These are phyloP conservation scores for Imbricaverruca yamaguchii DNA, from an alignment of 2,888 invertebrate genomes.

Conservation along the genomic window DNA sequence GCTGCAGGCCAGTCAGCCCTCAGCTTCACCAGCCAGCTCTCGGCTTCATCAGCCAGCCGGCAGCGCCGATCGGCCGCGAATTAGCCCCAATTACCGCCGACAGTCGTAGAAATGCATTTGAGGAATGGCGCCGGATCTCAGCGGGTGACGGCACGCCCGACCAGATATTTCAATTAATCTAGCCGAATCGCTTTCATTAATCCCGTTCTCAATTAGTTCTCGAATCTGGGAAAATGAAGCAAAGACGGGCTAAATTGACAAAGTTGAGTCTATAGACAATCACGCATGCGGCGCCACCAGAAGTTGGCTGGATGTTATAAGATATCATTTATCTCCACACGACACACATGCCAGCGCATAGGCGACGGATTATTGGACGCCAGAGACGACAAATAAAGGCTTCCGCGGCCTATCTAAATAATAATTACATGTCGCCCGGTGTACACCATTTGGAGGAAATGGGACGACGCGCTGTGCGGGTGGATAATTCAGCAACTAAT, in stretches of 20 bases:
- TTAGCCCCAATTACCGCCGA: constrained; percentile 15
- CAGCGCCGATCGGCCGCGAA: constrained; percentile 3
- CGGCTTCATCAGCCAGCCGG: no score
- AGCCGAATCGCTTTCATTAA: constrained; percentile 13
- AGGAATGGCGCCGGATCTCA: not conserved
- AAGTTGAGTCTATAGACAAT: constrained; percentile 17
- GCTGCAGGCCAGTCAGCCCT: no score
- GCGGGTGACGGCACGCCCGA: not conserved
- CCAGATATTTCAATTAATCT: constrained; percentile 11
- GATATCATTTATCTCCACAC: not conserved
- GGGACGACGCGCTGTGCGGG: no score
- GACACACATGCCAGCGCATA: not conserved
- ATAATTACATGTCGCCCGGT: not conserved
- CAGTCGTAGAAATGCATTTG: constrained; percentile 8
- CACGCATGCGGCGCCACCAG: not conserved
- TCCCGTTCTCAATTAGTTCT: constrained; percentile 18
- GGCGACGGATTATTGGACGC: not conserved
- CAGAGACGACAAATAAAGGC: constrained; percentile 1
- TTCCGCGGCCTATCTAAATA: not conserved
- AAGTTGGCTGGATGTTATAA: constrained; percentile 9
- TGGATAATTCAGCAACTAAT: not conserved
- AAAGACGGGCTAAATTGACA: constrained; percentile 16
- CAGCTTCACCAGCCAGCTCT: no score
- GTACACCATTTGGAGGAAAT: not conserved
- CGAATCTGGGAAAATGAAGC: constrained; percentile 8